Evolutionary conservation across 2,888 invertebrate genomes (phyloP), one percentile per base, ranked within the genome.

Genomic region (Nephrocerus scutellatus): DNA sequence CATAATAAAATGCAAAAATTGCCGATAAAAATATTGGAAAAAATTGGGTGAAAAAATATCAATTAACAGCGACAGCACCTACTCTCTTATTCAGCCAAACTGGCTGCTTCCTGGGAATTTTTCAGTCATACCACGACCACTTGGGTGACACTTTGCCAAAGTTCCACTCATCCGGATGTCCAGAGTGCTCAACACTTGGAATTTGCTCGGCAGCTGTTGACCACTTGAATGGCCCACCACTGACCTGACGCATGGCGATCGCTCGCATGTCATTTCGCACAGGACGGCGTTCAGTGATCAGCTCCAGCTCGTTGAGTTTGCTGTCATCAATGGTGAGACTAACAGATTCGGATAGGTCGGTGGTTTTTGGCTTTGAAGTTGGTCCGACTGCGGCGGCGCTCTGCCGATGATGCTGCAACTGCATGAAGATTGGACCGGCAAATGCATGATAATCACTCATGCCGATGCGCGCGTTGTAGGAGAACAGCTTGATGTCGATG

Each of bases 101-200:
- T n/a, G n/a, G n/a, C n/a, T n/a, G n/a, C n/a, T n/a, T n/a, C n/a
- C n/a, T n/a, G n/a, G n/a, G n/a, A n/a, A n/a, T n/a, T n/a, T n/a
- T n/a, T n/a, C n/a, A n/a, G n/a, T n/a, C n/a, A n/a, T 53, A 60
- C 68, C 68, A 68, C 29, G 66, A 62, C 68, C 68, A 68, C 38
- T 55, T 57, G 8, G 68, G 68, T 30, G 67, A 57, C 33, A 65
- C 60, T 33, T 58, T 60, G 30, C 56, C 61, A 40, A 69, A 69
- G 51, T 68, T 64, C 59, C 63, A 68, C 28, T 57, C 59, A 42
- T 68, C 61, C 3, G 68, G 68, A 49, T 69, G 69, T 1, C 68
- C 68, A 29, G 55, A 55, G 33, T 68, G 68, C 25, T 60, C 54
- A 4, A 54, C 54, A 29, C 53, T 57, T 3, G 53, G 35, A 29